Percentiles rank a stretch among this genome's conserved stretches.
phyloP scores from a whole-genome alignment of 2,113 vertebrate genomes.

The Oceanodroma tethys region DNA sequence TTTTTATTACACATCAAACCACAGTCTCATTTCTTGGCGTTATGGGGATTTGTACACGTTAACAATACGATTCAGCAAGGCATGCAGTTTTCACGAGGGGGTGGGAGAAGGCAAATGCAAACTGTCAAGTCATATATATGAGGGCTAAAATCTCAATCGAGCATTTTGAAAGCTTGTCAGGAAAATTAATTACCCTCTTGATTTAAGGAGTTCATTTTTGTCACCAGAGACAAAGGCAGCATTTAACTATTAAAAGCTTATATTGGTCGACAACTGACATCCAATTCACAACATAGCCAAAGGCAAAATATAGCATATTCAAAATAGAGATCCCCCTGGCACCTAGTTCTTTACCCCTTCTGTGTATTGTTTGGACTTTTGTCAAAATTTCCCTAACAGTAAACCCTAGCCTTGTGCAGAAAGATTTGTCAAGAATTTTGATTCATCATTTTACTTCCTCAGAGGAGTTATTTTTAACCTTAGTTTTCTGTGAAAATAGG shows the following conservation, averaged over 20 bases:
- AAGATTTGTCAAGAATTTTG: background rate
- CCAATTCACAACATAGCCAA: background rate
- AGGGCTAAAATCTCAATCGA: constrained; percentile 69
- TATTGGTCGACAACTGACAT: background rate
- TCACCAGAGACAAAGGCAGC: constrained; percentile 59
- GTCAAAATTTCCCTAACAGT: background rate
- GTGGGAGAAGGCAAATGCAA: constrained; percentile 46
- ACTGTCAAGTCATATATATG: constrained; percentile 52
- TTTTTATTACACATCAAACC: background rate
- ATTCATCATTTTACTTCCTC: background rate
- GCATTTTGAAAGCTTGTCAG: constrained; percentile 64
- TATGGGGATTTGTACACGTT: background rate
- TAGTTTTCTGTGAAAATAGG: background rate
- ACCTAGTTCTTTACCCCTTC: background rate
- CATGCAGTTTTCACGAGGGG: background rate
- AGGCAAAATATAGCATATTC: background rate
- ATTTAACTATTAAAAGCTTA: constrained; percentile 63
- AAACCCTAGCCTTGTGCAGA: background rate
- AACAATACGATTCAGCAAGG: background rate
- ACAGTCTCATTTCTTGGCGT: background rate
- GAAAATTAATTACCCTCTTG: constrained; percentile 73
- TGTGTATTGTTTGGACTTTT: background rate
- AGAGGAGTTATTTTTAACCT: background rate
- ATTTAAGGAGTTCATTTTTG: constrained; percentile 58
- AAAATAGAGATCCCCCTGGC: background rate